These are phyloP conservation scores for Stenolophus ochropezus DNA, from an alignment of 2,888 invertebrate genomes.

Conservation along the genomic window DNA sequence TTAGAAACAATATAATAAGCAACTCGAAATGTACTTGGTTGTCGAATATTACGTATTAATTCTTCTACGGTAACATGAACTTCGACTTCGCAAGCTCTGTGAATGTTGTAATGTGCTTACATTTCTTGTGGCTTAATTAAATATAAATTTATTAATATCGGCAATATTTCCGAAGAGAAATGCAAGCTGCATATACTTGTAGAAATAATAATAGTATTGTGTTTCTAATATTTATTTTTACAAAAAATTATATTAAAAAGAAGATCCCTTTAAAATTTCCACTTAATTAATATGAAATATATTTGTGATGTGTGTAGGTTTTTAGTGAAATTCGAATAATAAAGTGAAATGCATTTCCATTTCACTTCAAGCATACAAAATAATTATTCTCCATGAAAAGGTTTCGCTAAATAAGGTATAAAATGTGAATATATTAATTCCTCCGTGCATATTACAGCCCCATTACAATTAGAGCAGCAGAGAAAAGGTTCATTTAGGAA, in stretches of 20 bases:
- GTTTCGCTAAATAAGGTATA: slow-evolving; percentile 30
- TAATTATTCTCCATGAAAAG: not conserved
- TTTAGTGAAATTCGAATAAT: not conserved
- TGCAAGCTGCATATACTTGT: no score
- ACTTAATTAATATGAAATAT: not conserved
- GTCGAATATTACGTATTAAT: no score
- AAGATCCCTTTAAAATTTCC: not conserved
- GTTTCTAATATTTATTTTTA: not conserved
- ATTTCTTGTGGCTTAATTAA: no score
- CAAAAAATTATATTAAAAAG: not conserved
- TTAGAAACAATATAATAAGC: no score
- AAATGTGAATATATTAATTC: slow-evolving; percentile 38
- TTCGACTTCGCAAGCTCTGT: no score
- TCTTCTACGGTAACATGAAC: no score
- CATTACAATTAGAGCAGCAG: slow-evolving; percentile 34
- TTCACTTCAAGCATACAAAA: not conserved
- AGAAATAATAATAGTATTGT: no score
- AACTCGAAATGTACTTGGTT: no score
- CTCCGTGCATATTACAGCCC: slow-evolving; percentile 18
- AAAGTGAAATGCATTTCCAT: not conserved
- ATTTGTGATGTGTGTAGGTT: not conserved
- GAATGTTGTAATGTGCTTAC: no score
- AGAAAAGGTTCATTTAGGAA: slow-evolving; percentile 43
- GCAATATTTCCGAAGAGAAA: no score
- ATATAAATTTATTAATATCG: no score